Evolutionary conservation across 2,888 invertebrate genomes (phyloP), one percentile per base, ranked within the genome.

Genomic region (Dromius quadrimaculatus): DNA sequence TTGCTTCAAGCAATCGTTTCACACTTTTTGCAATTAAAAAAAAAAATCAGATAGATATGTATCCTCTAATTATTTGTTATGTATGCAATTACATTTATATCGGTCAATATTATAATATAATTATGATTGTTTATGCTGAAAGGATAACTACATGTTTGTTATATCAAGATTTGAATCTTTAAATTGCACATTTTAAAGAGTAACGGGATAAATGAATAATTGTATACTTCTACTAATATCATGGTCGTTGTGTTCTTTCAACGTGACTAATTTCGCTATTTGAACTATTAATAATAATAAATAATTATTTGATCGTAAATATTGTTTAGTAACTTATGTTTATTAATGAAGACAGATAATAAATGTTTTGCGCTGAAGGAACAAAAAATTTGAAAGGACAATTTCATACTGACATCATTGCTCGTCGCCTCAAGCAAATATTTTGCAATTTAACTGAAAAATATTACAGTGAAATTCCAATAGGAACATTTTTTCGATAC

Each of bases 141-240:
- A 41, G 41, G 15, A 41, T 6, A 5, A 28, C 3, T 41, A n/a
- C 4, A 15, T 11, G 6, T 15, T 41, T 41, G 41, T n/a, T 11
- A 11, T 41, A 41, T 41, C 41, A 41, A 11, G 41, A 15, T 41
- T 15, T 41, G 15, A 41, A 41, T 41, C 41, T 41, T 41, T 41
- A 13, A 41, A 41, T 41, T 41, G 15, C 41, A 11, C 41, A 15
- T n/a, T 41, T 41, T 41, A 41, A 41, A 41, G 3, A 6, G 41
- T 41, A 41, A 41, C 41, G 41, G 41, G 41, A 41, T 15, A 41
- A 41, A 41, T 41, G 41, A 41, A 15, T 41, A 41, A 41, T 41
- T 41, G 41, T 11, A 41, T 15, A 41, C 41, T 41, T 41, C 15
- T 36, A 36, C 15, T 41, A 41, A 41, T 41, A 41, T 41, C 41